Conservation (phyloP, 2,797 vertebrate genomes). For the Martes flavigula region DNA sequence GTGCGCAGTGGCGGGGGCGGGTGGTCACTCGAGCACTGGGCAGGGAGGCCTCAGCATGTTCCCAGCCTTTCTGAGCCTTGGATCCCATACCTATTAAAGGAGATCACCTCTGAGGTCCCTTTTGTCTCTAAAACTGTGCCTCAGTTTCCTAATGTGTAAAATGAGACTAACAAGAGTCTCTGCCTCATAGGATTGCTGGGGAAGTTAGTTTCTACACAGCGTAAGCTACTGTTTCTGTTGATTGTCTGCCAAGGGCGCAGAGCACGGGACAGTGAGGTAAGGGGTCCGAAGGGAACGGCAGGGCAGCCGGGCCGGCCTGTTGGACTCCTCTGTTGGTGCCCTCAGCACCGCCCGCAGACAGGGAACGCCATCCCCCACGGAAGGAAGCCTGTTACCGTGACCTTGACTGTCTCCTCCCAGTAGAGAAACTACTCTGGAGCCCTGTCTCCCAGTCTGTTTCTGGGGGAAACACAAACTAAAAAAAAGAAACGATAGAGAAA, state of each 20-base stretch:
- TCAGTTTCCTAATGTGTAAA: not conserved
- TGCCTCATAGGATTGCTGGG: not conserved
- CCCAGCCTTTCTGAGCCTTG: not conserved
- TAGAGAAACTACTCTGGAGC: not conserved
- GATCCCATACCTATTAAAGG: not conserved
- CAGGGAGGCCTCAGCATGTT: not conserved
- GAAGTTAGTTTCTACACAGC: not conserved
- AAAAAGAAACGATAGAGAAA: not conserved
- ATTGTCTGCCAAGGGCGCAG: not conserved
- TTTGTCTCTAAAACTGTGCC: not conserved
- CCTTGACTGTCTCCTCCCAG: not conserved
- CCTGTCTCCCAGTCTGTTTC: not conserved
- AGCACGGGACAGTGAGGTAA: not conserved
- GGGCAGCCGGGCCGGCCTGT: accelerated
- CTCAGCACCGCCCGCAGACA: too few relatives aligned
- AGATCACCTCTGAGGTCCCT: not conserved
- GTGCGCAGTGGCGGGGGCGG: too few relatives aligned
- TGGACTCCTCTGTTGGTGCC: accelerated
- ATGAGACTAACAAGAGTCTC: not conserved
- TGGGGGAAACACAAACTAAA: not conserved
- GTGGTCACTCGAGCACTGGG: not conserved
- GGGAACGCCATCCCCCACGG: not conserved
- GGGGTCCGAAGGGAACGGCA: not conserved
- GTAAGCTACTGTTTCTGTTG: not conserved
- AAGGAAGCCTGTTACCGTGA: not conserved